Conservation (phyloP, 1,140 invertebrate species). For the Drosophila nigrodunni region DNA sequence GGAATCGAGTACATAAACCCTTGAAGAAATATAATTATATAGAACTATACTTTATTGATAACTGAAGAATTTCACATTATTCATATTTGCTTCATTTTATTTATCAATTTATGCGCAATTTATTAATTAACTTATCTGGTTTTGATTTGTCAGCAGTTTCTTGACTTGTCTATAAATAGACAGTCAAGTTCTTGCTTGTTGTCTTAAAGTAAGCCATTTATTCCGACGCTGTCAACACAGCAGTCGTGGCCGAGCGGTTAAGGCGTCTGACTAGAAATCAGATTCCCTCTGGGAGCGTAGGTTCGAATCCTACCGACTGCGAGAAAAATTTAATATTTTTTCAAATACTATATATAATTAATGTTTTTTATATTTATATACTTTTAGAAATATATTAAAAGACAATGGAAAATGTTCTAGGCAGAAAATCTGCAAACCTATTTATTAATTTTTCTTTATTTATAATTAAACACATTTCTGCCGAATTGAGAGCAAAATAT, state of each 20-base stretch:
- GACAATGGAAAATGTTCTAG: too few species aligned
- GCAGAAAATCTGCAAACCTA: too few species aligned
- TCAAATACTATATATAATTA: too few species aligned
- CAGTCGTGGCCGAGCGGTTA: slow-evolving; percentile 94
- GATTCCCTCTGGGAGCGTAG: slow-evolving; percentile 94
- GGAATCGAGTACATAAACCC: not conserved
- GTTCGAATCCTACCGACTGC: slow-evolving; percentile 94
- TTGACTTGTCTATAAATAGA: not conserved
- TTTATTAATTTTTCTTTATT: too few species aligned
- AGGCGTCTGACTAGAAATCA: slow-evolving; percentile 94
- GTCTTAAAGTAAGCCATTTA: not conserved
- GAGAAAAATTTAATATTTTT: slow-evolving; percentile 46
- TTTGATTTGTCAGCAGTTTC: not conserved
- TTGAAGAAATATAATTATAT: not conserved
- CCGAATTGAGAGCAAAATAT: too few species aligned
- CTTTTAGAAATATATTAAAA: too few species aligned
- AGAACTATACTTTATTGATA: not conserved
- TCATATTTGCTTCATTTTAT: not conserved
- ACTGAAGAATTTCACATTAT: not conserved
- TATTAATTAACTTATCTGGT: not conserved
- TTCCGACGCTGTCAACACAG: slow-evolving; percentile 49
- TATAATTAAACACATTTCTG: too few species aligned
- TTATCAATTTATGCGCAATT: not conserved
- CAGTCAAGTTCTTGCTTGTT: not conserved
- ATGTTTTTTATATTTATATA: not conserved